Evolutionary conservation across 2,888 invertebrate species (phyloP).

Genomic region (Scaptodrosophila latifasciaeformis): DNA sequence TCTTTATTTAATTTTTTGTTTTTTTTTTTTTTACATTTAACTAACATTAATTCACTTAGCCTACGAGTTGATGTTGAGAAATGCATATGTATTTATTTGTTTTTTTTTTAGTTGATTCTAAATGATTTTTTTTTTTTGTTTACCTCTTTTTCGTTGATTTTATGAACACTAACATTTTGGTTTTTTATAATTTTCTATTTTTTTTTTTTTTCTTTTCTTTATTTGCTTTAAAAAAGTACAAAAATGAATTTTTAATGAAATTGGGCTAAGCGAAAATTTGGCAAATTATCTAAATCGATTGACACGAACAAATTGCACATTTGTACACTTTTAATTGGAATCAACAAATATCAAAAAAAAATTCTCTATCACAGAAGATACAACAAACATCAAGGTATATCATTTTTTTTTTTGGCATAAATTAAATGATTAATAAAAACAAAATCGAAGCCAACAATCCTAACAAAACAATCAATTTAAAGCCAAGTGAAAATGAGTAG

Average conservation of each 20-base stretch:
- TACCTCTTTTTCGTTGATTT: neutral
- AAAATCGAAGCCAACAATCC: neutral
- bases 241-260: conserved; percentile 19
- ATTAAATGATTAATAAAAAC: conserved; percentile 22
- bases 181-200: neutral
- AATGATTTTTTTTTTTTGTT: neutral
- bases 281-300: too few relatives aligned
- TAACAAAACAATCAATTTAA: neutral
- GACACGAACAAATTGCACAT: too few relatives aligned
- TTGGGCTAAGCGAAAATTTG: conserved; percentile 43
- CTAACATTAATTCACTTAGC: conserved; percentile 28
- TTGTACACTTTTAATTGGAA: too few relatives aligned
- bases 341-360: too few relatives aligned
- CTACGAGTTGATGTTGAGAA: conserved; percentile 42
- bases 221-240: conserved; percentile 21
- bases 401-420: too few relatives aligned
- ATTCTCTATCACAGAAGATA: conserved; percentile 61
- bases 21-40: conserved; percentile 40
- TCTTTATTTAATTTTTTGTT: conserved; percentile 19
- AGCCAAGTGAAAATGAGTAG: conserved; percentile 37
- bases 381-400: conserved; percentile 7
- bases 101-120: conserved; percentile 18
- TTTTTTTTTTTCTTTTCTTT: neutral
- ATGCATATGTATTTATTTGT: conserved; percentile 43
- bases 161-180: conserved; percentile 18